Evolutionary conservation across 2,888 invertebrate species (phyloP).

Genomic region (Panzeria rudis): DNA sequence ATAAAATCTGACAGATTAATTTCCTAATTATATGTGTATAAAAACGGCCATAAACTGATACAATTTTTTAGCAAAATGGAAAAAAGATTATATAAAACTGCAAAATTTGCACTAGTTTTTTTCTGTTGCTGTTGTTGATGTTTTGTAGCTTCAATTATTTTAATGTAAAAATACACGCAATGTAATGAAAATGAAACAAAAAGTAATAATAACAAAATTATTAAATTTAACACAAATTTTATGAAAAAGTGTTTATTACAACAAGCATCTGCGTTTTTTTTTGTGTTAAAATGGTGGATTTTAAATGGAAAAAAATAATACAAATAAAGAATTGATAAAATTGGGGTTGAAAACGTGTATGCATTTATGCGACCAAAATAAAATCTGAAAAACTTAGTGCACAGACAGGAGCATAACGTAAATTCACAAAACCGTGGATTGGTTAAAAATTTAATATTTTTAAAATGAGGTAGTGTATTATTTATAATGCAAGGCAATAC

Average conservation of each 20-base stretch:
- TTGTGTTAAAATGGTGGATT: slow-evolving; percentile 44
- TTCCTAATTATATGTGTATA: slow-evolving; percentile 73
- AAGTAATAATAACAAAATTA: slow-evolving; percentile 10
- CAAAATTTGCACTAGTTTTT: slow-evolving; percentile 32
- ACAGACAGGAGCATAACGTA: slow-evolving; percentile 2
- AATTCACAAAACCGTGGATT: slow-evolving; percentile 43
- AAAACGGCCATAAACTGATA: slow-evolving; percentile 60
- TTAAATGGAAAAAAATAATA: background rate
- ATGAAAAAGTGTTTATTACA: slow-evolving; percentile 5
- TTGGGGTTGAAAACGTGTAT: slow-evolving; percentile 37
- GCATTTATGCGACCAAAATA: slow-evolving; percentile 18
- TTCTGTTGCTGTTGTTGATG: background rate
- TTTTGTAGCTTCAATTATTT: slow-evolving; percentile 34
- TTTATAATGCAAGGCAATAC: slow-evolving; percentile 2
- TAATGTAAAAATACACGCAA: slow-evolving; percentile 61
- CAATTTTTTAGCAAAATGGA: slow-evolving; percentile 16
- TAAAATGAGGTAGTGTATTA: slow-evolving; percentile 13
- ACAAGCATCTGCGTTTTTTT: slow-evolving; percentile 46
- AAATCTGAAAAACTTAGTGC: background rate
- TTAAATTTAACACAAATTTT: slow-evolving; percentile 42
- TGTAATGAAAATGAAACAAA: slow-evolving; percentile 53
- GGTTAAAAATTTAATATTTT: slow-evolving; percentile 43
- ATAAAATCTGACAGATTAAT: slow-evolving; percentile 75
- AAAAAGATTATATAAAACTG: slow-evolving; percentile 19
- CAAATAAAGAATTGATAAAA: slow-evolving; percentile 14